A percentile compares a stretch with the other conserved stretches of the same genome.
These are phyloP conservation scores for Erynnis tages DNA, from an alignment of 2,888 invertebrate genomes.

Conservation along the genomic window DNA sequence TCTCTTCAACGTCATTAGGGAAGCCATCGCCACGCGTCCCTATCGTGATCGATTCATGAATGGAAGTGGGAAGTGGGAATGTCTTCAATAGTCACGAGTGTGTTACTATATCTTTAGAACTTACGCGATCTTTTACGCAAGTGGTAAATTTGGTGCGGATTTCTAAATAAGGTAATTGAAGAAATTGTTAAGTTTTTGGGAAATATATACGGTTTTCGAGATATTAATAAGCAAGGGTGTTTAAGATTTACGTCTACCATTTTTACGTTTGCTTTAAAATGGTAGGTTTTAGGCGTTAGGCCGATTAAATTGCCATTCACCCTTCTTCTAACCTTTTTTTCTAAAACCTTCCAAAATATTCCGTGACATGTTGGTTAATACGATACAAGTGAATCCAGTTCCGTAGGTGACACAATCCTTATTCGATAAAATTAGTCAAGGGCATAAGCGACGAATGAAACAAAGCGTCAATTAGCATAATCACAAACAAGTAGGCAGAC, in stretches of 20 bases:
- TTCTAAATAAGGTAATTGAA: not conserved
- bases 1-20: too few relatives aligned
- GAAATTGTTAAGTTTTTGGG: too few relatives aligned
- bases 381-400: too few relatives aligned
- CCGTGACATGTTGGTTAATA: too few relatives aligned
- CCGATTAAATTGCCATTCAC: too few relatives aligned
- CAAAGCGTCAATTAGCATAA: not conserved
- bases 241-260: too few relatives aligned
- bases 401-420: not conserved
- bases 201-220: too few relatives aligned
- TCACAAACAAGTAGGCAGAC: not conserved
- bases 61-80: slow-evolving; percentile 1
- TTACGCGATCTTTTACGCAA: not conserved
- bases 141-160: not conserved
- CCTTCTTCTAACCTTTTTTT: too few relatives aligned
- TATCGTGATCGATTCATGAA: slow-evolving; percentile 17
- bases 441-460: not conserved
- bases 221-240: too few relatives aligned
- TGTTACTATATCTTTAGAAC: not conserved
- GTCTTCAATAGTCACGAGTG: not conserved
- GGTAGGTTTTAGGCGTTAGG: too few relatives aligned
- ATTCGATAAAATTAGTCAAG: not conserved
- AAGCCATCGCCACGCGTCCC: slow-evolving; percentile 1
- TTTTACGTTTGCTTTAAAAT: too few relatives aligned
- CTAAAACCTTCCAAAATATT: too few relatives aligned